Conservation (phyloP, 2,797 vertebrate genomes). For the Lutjanus argentimaculatus region DNA sequence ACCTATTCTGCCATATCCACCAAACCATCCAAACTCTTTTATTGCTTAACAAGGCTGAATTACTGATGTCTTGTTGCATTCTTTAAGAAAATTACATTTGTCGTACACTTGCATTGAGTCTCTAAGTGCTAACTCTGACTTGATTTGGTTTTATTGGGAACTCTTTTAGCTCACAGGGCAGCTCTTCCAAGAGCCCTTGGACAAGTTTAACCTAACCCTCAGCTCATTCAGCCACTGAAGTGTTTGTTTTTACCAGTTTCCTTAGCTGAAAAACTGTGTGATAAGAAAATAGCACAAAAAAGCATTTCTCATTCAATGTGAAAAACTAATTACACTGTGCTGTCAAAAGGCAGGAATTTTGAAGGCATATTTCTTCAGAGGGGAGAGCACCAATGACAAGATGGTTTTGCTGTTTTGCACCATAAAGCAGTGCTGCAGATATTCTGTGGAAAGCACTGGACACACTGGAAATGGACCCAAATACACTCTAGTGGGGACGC, state of each 20-base stretch:
- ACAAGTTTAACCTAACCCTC: not conserved
- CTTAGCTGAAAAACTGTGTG: not conserved
- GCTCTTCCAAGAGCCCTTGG: not conserved
- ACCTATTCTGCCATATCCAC: conserved; percentile 23
- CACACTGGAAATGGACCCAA: not conserved
- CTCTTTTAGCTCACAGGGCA: not conserved
- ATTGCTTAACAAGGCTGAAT: conserved; percentile 22
- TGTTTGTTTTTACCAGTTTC: not conserved
- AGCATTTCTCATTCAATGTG: not conserved
- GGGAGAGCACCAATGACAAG: not conserved
- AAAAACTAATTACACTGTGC: not conserved
- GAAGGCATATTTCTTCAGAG: not conserved
- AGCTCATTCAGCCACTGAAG: not conserved
- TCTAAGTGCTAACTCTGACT: not conserved
- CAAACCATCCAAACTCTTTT: conserved; percentile 14
- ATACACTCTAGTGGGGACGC: not conserved
- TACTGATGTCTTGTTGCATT: conserved; percentile 12
- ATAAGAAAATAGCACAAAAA: not conserved
- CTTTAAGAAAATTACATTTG: not conserved
- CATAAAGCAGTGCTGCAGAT: not conserved
- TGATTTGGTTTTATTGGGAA: conserved; percentile 7
- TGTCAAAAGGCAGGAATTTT: not conserved
- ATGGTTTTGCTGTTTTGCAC: not conserved
- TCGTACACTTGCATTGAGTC: not conserved
- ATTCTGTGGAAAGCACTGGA: not conserved